A percentile compares a stretch with the other conserved stretches of the same genome.
Evolutionary conservation across 2,888 invertebrate species (phyloP).

Genomic region (Fabriciana adippe): DNA sequence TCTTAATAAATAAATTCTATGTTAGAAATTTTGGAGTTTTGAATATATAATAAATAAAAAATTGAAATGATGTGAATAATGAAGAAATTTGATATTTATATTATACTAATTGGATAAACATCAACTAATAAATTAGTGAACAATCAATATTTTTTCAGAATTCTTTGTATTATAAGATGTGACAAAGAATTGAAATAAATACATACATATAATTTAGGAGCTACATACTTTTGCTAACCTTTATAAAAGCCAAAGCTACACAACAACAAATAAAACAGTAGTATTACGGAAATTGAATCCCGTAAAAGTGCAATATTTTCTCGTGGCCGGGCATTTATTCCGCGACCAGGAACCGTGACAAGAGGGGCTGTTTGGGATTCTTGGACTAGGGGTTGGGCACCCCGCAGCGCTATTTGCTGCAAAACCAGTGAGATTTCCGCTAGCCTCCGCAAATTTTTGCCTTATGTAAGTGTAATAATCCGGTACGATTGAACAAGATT

Average conservation of each 20-base stretch:
- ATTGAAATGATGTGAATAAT: background rate
- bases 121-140: no score
- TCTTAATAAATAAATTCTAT: conserved; percentile 8
- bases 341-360: conserved; percentile 50
- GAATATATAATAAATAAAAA: background rate
- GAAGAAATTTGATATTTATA: no score
- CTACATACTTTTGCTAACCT: background rate
- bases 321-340: conserved; percentile 42
- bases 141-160: no score
- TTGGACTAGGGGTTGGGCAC: conserved; percentile 32
- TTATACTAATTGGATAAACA: no score
- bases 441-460: conserved; percentile 46
- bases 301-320: conserved; percentile 50
- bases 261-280: conserved; percentile 31
- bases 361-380: conserved; percentile 35
- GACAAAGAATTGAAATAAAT: no score
- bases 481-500: conserved; percentile 11
- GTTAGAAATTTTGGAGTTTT: background rate
- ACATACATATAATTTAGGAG: background rate
- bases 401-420: conserved; percentile 68
- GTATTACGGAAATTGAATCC: conserved; percentile 47
- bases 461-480: conserved; percentile 39
- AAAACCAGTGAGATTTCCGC: conserved; percentile 63
- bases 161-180: no score
- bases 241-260: background rate